Conservation (phyloP, 2,888 invertebrate genomes). For the Pristionchus arcanus region DNA sequence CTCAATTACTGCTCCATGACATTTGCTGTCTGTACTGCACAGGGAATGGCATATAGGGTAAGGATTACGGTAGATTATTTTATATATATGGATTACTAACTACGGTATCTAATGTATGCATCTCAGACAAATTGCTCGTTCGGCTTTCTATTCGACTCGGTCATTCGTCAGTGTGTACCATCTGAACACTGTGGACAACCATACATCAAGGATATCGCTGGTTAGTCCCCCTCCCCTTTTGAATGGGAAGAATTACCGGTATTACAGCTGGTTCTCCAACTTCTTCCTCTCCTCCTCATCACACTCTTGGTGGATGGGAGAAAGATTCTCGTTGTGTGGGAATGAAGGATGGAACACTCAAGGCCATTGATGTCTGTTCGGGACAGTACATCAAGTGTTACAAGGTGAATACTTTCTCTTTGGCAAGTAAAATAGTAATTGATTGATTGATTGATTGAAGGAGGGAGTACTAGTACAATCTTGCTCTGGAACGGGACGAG, state of each 20-base stretch:
- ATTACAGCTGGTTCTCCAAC: not conserved
- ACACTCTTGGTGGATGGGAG: not conserved
- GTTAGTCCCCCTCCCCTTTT: not conserved
- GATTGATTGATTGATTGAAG: not conserved
- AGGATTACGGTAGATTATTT: not conserved
- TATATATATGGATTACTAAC: too few species aligned
- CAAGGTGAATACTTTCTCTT: not conserved
- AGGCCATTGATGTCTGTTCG: not conserved
- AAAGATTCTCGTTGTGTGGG: constrained; percentile 22
- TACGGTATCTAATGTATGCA: not conserved
- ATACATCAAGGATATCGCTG: constrained; percentile 34
- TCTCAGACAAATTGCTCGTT: constrained; percentile 42
- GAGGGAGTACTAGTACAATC: not conserved
- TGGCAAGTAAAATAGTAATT: not conserved
- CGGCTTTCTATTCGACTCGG: constrained; percentile 48
- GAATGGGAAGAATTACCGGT: not conserved
- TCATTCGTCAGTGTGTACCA: constrained; percentile 3
- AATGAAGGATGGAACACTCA: constrained; percentile 26
- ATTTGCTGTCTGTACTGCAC: constrained; percentile 21
- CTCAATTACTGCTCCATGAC: constrained; percentile 48
- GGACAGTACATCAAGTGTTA: constrained; percentile 19
- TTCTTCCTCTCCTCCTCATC: not conserved
- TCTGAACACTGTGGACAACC: constrained; percentile 50
- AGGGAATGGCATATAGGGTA: constrained; percentile 37
- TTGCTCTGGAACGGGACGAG: not conserved